Conservation (phyloP, 2,888 invertebrate species). For the Ypsolopha scabrella region DNA sequence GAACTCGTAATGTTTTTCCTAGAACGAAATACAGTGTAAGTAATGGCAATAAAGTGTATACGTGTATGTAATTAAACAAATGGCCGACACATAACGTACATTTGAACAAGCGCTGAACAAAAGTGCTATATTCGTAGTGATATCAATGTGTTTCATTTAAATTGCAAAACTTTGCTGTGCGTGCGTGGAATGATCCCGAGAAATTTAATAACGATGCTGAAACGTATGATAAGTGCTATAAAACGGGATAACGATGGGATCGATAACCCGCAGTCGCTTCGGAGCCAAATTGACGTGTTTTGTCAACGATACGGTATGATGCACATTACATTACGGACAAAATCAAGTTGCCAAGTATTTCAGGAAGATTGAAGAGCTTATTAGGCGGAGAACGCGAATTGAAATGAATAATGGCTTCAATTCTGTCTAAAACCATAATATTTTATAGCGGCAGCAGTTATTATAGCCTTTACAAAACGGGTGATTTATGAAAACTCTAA, state of each 20-base stretch:
- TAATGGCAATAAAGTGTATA: neutral
- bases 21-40: neutral
- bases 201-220: constrained; percentile 10
- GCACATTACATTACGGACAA: constrained; percentile 43
- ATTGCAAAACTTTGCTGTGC: constrained; percentile 3
- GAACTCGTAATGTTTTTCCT: too few relatives aligned
- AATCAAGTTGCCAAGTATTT: constrained; percentile 53
- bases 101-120: neutral
- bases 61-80: neutral
- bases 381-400: constrained; percentile 30
- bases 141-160: neutral
- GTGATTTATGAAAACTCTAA: constrained; percentile 1
- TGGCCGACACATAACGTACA: neutral
- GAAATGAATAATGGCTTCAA: constrained; percentile 21
- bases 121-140: neutral
- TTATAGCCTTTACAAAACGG: neutral
- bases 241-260: constrained; percentile 15
- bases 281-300: constrained; percentile 12
- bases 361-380: constrained; percentile 37
- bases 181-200: constrained; percentile 12
- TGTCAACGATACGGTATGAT: constrained; percentile 15
- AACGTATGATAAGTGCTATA: constrained; percentile 7
- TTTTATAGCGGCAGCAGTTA: neutral
- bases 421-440: constrained; percentile 7
- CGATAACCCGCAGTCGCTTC: constrained; percentile 22